Base-by-base conservation (phyloP, 2,797 vertebrate species). In the Propithecus deckenii region DNA sequence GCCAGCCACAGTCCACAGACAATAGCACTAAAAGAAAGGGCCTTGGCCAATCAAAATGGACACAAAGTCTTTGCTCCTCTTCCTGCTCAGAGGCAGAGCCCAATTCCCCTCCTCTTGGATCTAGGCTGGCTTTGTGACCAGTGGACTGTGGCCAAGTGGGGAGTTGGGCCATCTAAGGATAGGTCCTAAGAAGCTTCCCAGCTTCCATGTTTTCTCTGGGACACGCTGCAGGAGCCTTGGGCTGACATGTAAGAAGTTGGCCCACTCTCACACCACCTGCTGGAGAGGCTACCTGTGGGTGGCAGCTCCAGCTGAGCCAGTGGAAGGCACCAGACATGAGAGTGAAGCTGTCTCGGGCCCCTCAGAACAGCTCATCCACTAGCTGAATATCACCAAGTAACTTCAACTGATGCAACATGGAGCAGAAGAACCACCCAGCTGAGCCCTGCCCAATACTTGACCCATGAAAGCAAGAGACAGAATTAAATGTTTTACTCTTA, bases 391-490 rank as follows among this genome's bases (percentile, higher is more conserved):
- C 67, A 50, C 55, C 71, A 35, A 57, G 48, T 50, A 41, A 48
- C 28, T 57, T 59, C 32, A n/a, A 67, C 0, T 1, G 3, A 32
- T 12, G 5, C 4, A 20, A 43, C 4, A 4, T 0, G 1, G 35
- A 50, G 59, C 18, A 12, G 80, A 76, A 76, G 86, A 93, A n/a
- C 6, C 55, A 2, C 30, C 25, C 22, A 10, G 28, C 87, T 55
- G 23, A 93, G 72, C 52, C 61, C 83, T 43, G n/a, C 63, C 61
- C 93, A 35, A 2, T 25, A 55, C 67, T 67, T 38, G 74, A 46
- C 25, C 67, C 38, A 57, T 14, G 28, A 35, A 57, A 61, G 55
- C 55, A 15, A 35, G 63, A 79, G 38, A 71, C 13, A 71, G 35
- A 63, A 25, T 32, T 13, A 72, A 91, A 52, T 0, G 1, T 43